Conservation (phyloP, 2,113 vertebrate species). For the Phylloscopus trochilus region DNA sequence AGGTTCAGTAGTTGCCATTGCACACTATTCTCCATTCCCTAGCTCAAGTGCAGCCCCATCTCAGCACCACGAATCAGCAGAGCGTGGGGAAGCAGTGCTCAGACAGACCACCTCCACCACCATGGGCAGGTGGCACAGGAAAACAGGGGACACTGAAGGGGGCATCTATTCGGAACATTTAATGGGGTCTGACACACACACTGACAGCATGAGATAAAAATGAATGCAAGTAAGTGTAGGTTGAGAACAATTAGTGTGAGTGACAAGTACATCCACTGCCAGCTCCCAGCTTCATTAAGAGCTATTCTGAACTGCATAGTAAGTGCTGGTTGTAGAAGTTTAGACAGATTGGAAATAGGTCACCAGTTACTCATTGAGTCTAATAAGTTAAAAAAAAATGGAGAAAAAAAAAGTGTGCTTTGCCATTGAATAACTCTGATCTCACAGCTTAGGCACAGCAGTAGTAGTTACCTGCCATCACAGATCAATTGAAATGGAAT, state of each 20-base stretch:
- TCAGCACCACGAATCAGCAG: accelerated
- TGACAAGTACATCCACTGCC: background rate
- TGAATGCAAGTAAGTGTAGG: background rate
- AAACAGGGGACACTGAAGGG: background rate
- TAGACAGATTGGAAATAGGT: background rate
- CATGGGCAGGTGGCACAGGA: background rate
- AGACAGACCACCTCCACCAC: background rate
- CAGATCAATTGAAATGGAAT: background rate
- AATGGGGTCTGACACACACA: background rate
- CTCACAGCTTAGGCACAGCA: background rate
- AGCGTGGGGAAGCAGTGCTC: accelerated
- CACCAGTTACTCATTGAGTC: constrained; percentile 2
- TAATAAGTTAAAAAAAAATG: background rate
- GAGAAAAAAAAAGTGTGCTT: background rate
- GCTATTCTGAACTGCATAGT: background rate
- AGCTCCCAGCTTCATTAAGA: background rate
- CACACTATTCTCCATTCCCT: background rate
- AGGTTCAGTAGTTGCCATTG: background rate
- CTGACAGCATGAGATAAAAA: background rate
- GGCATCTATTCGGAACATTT: background rate
- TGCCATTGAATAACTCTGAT: background rate
- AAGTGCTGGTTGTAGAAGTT: constrained; percentile 30
- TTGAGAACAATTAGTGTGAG: constrained; percentile 4
- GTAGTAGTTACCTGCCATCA: background rate
- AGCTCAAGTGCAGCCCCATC: background rate